phyloP scores from a whole-genome alignment of 2,797 vertebrate species.

The Gymnocypris eckloni region DNA sequence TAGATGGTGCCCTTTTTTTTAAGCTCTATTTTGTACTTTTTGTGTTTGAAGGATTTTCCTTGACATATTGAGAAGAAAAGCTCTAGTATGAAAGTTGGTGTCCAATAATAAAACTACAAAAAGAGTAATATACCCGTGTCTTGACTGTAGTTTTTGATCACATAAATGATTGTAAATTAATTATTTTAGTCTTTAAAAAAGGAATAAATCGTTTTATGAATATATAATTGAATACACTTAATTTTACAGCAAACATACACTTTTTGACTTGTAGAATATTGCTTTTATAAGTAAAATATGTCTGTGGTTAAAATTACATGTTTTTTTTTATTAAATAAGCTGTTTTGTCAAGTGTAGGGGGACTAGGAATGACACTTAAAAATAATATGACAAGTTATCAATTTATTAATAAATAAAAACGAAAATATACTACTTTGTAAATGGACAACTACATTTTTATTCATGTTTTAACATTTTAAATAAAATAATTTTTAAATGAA shows the following conservation, averaged over 20 bases:
- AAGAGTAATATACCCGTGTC: slow-evolving; percentile 49
- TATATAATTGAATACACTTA: not conserved
- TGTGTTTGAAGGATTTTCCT: slow-evolving; percentile 65
- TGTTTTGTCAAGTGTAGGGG: not conserved
- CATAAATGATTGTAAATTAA: not conserved
- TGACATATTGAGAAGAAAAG: slow-evolving; percentile 64
- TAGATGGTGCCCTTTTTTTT: slow-evolving; percentile 42
- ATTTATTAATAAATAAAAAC: not conserved
- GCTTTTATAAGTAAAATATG: not conserved
- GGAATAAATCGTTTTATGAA: not conserved
- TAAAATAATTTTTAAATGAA: not conserved
- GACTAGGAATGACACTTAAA: not conserved
- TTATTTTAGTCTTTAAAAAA: not conserved
- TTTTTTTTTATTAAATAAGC: not conserved
- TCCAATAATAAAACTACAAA: slow-evolving; percentile 71
- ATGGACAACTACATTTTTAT: not conserved
- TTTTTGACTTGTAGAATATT: not conserved
- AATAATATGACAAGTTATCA: not conserved
- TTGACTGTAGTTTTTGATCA: not conserved
- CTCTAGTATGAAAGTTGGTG: slow-evolving; percentile 58
- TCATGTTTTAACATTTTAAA: not conserved
- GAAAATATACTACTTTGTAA: not conserved
- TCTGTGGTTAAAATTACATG: not conserved
- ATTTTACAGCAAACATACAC: not conserved
- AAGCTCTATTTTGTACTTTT: slow-evolving; percentile 76